Evolutionary conservation across 2,113 vertebrate genomes (phyloP).

Genomic region (Leiothrix lutea): DNA sequence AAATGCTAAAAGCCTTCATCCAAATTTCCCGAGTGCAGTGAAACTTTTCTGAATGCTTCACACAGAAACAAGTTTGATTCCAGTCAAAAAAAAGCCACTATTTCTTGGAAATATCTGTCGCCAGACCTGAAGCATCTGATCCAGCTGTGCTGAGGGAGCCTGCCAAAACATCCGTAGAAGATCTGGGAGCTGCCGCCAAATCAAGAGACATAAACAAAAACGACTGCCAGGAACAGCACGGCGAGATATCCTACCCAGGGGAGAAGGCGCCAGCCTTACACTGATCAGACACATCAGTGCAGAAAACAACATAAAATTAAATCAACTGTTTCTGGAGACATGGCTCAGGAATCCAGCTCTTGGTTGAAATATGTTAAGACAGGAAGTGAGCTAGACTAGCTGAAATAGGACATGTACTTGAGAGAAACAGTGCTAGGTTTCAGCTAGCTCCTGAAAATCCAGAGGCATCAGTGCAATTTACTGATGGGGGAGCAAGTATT

Average conservation of each 20-base stretch:
- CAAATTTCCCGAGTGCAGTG: background rate
- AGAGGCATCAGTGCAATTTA: background rate
- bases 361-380: background rate
- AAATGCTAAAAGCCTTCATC: background rate
- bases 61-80: slow-evolving; percentile 1
- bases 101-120: slow-evolving; percentile 58
- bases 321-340: slow-evolving; percentile 31
- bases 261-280: slow-evolving; percentile 30
- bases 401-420: background rate
- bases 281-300: slow-evolving; percentile 18
- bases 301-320: slow-evolving; percentile 56
- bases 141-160: slow-evolving; percentile 51
- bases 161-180: slow-evolving; percentile 61
- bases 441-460: background rate
- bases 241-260: slow-evolving; percentile 17
- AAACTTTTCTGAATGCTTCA: background rate
- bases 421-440: background rate
- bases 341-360: background rate
- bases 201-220: slow-evolving; percentile 67
- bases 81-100: slow-evolving; percentile 22
- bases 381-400: slow-evolving; percentile 32
- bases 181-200: slow-evolving; percentile 46
- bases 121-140: slow-evolving; percentile 64
- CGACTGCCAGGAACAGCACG: slow-evolving; percentile 58
- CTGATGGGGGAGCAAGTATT: background rate